phyloP scores from a whole-genome alignment of 2,113 vertebrate species.

The Monopterus albus region DNA sequence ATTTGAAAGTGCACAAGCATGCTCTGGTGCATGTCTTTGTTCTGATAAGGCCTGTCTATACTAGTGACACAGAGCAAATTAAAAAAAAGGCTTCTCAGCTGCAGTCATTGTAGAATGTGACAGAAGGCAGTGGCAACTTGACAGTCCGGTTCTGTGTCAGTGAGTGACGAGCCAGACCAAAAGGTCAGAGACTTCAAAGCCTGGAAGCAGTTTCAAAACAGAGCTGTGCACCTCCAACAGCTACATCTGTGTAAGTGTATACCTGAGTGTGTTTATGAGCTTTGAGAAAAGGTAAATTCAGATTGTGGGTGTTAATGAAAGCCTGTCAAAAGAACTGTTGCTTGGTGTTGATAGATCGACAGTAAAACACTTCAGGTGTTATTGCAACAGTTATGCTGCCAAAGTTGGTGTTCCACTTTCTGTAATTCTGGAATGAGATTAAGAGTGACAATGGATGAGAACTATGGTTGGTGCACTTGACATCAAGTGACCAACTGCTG shows the following conservation, averaged over 20 bases:
- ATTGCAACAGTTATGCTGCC: constrained; percentile 11
- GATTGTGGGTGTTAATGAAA: constrained; percentile 36
- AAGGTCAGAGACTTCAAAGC: constrained; percentile 80
- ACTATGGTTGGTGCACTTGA: constrained; percentile 8
- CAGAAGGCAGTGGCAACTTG: constrained; percentile 67
- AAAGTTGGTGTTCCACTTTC: constrained; percentile 18
- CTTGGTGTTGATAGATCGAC: constrained; percentile 30
- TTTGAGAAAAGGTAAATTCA: constrained; percentile 14
- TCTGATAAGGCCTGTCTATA: constrained; percentile 5
- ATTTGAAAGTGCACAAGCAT: background rate
- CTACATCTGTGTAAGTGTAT: constrained; percentile 46
- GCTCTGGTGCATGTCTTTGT: constrained; percentile 12
- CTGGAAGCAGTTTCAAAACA: constrained; percentile 65
- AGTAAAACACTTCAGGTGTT: constrained; percentile 18
- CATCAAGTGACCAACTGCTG: constrained; percentile 45
- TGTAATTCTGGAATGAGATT: constrained; percentile 29
- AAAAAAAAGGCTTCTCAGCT: constrained; percentile 32
- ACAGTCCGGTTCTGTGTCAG: constrained; percentile 72
- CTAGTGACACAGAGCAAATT: constrained; percentile 50
- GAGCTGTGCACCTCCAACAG: constrained; percentile 57
- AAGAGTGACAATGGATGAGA: background rate
- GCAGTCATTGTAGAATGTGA: constrained; percentile 55
- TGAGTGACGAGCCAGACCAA: constrained; percentile 66
- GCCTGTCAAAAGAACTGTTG: constrained; percentile 25
- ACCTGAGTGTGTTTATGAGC: constrained; percentile 5